These are phyloP conservation scores for Tauraco hartlaubi DNA, from an alignment of 2,797 vertebrate species.

Conservation along the genomic window DNA sequence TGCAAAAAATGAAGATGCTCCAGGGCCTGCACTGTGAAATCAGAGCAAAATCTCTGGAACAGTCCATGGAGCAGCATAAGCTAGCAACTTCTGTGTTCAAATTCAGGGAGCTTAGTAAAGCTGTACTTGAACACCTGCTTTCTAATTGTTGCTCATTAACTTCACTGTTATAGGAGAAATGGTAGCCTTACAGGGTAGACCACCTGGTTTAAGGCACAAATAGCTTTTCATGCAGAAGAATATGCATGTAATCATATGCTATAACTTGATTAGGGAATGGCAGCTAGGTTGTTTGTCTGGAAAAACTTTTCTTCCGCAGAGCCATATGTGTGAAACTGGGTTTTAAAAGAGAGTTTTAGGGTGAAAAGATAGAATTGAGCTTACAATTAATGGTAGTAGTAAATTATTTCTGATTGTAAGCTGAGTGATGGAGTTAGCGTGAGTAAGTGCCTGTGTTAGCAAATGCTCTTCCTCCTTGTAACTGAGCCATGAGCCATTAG, in stretches of 20 bases:
- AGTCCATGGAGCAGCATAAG: background rate
- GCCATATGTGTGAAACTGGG: background rate
- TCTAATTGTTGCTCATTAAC: background rate
- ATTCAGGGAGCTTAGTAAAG: background rate
- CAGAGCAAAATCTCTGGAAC: background rate
- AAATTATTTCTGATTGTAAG: background rate
- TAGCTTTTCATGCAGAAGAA: background rate
- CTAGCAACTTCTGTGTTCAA: background rate
- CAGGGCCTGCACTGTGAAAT: background rate
- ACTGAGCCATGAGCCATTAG: conserved; percentile 44
- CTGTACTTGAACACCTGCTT: background rate
- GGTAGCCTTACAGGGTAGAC: background rate
- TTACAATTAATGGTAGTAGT: background rate
- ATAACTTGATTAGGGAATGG: background rate
- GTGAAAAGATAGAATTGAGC: background rate
- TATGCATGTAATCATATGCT: background rate
- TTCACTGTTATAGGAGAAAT: background rate
- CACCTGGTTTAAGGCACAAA: background rate
- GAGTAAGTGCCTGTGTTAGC: background rate
- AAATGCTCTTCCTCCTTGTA: conserved; percentile 19
- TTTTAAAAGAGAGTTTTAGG: background rate
- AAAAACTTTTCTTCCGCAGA: background rate
- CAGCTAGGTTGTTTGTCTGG: background rate
- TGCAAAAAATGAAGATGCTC: background rate
- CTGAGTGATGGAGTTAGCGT: background rate